Percentiles rank a stretch among this genome's conserved stretches.
Evolutionary conservation across 1,140 invertebrate species (phyloP).

Genomic region (Portunus trituberculatus): DNA sequence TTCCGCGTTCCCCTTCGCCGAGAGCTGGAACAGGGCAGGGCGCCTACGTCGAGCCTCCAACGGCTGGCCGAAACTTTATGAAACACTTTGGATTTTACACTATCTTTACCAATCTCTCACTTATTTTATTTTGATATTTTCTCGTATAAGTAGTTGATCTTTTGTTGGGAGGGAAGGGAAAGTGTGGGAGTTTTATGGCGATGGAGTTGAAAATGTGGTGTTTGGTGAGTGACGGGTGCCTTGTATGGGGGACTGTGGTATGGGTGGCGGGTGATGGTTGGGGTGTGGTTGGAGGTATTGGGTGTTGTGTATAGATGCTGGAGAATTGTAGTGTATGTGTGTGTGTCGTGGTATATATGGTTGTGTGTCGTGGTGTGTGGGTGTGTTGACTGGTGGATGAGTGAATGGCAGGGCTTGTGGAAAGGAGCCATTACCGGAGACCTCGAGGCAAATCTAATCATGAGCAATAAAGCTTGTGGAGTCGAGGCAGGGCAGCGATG

Average conservation of each 20-base stretch:
- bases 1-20: not conserved
- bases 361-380: not conserved
- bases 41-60: not conserved
- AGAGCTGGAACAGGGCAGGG: constrained; percentile 6
- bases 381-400: not conserved
- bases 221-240: no score
- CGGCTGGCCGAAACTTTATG: not conserved
- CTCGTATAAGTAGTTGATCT: not conserved
- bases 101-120: not conserved
- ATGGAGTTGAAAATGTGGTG: no score
- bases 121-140: not conserved
- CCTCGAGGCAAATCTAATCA: constrained; percentile 38
- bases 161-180: no score
- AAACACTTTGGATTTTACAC: not conserved
- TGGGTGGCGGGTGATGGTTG: no score
- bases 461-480: constrained; percentile 29
- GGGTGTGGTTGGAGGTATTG: no score
- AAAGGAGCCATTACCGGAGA: constrained; percentile 14
- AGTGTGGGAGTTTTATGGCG: no score
- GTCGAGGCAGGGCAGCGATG: not conserved
- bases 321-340: not conserved
- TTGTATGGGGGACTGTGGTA: no score
- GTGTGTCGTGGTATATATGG: not conserved
- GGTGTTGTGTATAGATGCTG: no score
- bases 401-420: not conserved